Percentiles rank a stretch among this genome's conserved stretches.
Conservation (phyloP, 2,797 vertebrate genomes). For the Phrynocephalus guinanensis region DNA sequence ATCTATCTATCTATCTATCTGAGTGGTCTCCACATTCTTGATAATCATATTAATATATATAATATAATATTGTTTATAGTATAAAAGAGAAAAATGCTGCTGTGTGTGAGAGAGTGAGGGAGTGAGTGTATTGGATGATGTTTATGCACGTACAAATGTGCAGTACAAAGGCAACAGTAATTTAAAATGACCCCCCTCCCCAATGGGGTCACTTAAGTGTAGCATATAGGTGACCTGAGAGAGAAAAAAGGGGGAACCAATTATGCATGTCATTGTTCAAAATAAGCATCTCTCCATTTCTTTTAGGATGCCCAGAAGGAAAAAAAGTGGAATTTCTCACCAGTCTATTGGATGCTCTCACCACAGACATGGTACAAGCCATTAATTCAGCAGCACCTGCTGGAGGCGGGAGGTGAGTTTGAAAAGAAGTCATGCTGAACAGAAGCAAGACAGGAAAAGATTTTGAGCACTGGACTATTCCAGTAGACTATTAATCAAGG, state of each 20-base stretch:
- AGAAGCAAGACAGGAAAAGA: constrained; percentile 26
- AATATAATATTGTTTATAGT: too few relatives aligned
- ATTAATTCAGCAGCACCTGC: constrained; percentile 96
- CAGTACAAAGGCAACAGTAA: background rate
- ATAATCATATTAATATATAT: too few relatives aligned
- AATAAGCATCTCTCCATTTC: constrained; percentile 53
- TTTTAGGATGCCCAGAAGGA: constrained; percentile 93
- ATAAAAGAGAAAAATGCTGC: too few relatives aligned
- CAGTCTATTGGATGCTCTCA: constrained; percentile 95
- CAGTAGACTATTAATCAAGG: constrained; percentile 31
- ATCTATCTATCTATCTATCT: too few relatives aligned
- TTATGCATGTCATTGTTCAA: constrained; percentile 7
- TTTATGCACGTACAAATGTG: background rate
- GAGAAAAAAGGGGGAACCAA: background rate
- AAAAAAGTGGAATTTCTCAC: constrained; percentile 99
- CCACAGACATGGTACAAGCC: constrained; percentile 98
- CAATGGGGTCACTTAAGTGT: background rate
- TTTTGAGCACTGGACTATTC: constrained; percentile 3
- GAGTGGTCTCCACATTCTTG: background rate
- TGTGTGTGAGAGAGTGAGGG: too few relatives aligned
- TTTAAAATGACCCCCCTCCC: background rate
- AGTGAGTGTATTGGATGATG: background rate
- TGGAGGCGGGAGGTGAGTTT: constrained; percentile 95
- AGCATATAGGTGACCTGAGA: background rate
- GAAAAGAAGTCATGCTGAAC: constrained; percentile 38